phyloP scores from a whole-genome alignment of 2,113 vertebrate genomes.

The Phaethornis superciliosus region DNA sequence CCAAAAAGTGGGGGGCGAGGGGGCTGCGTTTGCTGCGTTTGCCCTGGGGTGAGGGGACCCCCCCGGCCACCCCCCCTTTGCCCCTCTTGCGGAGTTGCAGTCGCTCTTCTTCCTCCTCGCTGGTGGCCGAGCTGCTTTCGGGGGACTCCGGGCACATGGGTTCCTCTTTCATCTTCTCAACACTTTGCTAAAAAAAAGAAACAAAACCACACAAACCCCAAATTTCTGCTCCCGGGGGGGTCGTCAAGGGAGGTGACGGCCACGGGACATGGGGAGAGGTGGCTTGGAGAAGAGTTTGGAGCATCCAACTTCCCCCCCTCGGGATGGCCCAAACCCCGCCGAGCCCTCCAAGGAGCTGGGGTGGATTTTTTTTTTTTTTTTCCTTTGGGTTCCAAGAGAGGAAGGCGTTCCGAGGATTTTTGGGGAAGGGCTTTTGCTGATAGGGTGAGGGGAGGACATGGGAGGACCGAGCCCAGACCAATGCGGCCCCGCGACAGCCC shows the following conservation, averaged over 20 bases:
- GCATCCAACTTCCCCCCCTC: neutral
- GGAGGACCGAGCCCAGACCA: constrained; percentile 80
- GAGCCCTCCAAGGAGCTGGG: constrained; percentile 59
- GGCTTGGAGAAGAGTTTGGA: neutral
- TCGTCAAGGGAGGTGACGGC: neutral
- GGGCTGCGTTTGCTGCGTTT: constrained; percentile 74
- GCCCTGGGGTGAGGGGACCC: constrained; percentile 68
- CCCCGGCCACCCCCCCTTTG: constrained; percentile 71
- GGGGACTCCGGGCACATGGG: constrained; percentile 82
- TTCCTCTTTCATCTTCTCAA: constrained; percentile 82
- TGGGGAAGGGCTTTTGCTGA: constrained; percentile 61
- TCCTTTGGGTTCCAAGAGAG: constrained; percentile 62
- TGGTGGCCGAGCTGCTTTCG: constrained; percentile 81
- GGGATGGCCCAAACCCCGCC: neutral
- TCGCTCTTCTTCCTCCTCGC: constrained; percentile 83
- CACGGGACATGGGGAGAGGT: neutral
- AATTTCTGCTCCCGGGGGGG: too few species aligned
- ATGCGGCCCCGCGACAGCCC: too few species aligned
- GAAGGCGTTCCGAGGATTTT: constrained; percentile 59
- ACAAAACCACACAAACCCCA: too few species aligned
- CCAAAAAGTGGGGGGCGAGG: constrained; percentile 73
- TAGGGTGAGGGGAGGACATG: constrained; percentile 62
- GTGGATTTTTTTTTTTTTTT: too few species aligned
- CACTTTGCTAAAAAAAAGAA: too few species aligned
- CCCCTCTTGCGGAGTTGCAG: constrained; percentile 75